These are phyloP conservation scores for Poeciliopsis prolifica DNA, from an alignment of 2,113 vertebrate species.

Conservation along the genomic window DNA sequence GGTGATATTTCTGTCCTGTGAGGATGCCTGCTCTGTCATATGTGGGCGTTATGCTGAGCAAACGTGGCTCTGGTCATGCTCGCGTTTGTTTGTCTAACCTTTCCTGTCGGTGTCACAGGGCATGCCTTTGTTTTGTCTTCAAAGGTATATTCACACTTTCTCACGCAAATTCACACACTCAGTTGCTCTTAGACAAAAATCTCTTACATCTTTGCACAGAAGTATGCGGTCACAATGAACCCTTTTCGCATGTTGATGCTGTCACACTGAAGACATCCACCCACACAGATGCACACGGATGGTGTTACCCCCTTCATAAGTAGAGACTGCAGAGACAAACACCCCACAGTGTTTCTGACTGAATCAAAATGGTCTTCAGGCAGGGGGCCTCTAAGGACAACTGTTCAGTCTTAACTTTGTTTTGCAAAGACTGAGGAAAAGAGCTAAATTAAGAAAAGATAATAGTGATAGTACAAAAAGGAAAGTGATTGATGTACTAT, in stretches of 20 bases:
- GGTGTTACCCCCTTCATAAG: slow-evolving; percentile 22
- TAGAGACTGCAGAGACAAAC: slow-evolving; percentile 17
- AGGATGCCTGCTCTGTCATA: slow-evolving; percentile 9
- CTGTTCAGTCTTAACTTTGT: slow-evolving; percentile 23
- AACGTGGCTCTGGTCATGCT: slow-evolving; percentile 40
- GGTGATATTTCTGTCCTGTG: background rate
- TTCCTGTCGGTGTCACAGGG: slow-evolving; percentile 61
- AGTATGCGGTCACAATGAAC: slow-evolving; percentile 9
- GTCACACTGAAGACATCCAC: slow-evolving; percentile 36
- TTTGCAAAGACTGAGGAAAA: background rate
- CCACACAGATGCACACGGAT: slow-evolving; percentile 26
- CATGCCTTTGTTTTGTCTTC: slow-evolving; percentile 56
- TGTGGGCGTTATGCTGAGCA: slow-evolving; percentile 20
- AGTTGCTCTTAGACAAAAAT: slow-evolving; percentile 20
- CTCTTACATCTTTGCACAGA: slow-evolving; percentile 24
- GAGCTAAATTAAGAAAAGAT: background rate
- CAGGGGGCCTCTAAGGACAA: slow-evolving; percentile 30
- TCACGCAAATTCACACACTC: slow-evolving; percentile 18
- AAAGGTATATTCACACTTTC: slow-evolving; percentile 40
- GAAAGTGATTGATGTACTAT: background rate
- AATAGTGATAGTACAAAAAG: background rate
- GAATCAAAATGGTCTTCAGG: slow-evolving; percentile 34
- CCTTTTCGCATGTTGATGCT: slow-evolving; percentile 27
- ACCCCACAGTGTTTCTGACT: slow-evolving; percentile 25
- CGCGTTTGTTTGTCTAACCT: slow-evolving; percentile 61